A percentile compares a stretch with the other conserved stretches of the same genome.
These are phyloP conservation scores for Trichoplusia ni DNA, from an alignment of 1,140 invertebrate species.

Conservation along the genomic window DNA sequence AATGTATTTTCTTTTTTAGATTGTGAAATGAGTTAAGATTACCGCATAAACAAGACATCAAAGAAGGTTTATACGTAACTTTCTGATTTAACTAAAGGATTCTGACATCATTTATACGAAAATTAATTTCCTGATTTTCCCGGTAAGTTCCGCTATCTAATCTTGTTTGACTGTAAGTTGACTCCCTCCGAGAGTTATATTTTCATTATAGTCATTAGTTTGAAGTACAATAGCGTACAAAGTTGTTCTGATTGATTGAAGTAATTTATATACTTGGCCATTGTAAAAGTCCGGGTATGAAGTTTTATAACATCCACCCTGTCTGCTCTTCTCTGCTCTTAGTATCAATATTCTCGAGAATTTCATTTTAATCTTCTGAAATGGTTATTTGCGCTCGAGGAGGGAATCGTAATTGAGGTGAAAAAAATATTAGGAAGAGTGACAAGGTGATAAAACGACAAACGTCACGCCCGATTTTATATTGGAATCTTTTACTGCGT, in stretches of 20 bases:
- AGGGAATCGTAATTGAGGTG: constrained; percentile 60
- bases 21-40: no score
- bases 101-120: not conserved
- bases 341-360: constrained; percentile 53
- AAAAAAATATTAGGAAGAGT: constrained; percentile 60
- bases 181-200: constrained; percentile 5
- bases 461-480: constrained; percentile 58
- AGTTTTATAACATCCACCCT: constrained; percentile 6
- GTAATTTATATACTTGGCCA: constrained; percentile 4
- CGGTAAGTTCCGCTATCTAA: not conserved
- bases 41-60: no score
- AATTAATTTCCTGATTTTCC: not conserved
- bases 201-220: constrained; percentile 2
- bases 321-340: constrained; percentile 15
- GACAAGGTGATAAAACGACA: constrained; percentile 65
- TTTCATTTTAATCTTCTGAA: constrained; percentile 59
- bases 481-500: constrained; percentile 56
- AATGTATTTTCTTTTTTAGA: not conserved
- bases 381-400: constrained; percentile 55
- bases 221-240: not conserved
- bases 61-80: no score
- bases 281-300: constrained; percentile 27
- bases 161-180: not conserved
- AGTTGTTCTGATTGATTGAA: no score
- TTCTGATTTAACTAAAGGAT: no score